Conservation (phyloP, 1,140 invertebrate species). For the Eulimnadia texana region DNA sequence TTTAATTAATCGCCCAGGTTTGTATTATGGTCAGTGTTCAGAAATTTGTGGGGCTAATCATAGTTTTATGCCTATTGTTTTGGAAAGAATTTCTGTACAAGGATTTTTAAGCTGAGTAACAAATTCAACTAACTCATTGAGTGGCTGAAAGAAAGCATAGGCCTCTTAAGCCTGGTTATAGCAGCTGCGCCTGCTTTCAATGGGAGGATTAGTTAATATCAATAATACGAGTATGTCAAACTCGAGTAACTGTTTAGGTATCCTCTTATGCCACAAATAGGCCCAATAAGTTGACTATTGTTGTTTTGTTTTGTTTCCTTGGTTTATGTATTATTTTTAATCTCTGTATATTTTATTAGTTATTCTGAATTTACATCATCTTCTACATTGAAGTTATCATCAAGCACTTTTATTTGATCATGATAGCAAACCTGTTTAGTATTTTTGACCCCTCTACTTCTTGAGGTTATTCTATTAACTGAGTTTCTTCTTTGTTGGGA, state of each 20-base stretch:
- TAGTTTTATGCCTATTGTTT: conserved; percentile 56
- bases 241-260: conserved; percentile 21
- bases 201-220: conserved; percentile 34
- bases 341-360: conserved; percentile 16
- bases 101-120: conserved; percentile 41
- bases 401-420: conserved; percentile 20
- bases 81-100: conserved; percentile 38
- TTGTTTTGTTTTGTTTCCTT: conserved; percentile 18
- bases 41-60: conserved; percentile 64
- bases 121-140: conserved; percentile 38
- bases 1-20: conserved; percentile 37
- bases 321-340: conserved; percentile 17
- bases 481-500: conserved; percentile 17
- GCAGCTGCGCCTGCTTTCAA: conserved; percentile 38
- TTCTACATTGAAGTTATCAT: conserved; percentile 19
- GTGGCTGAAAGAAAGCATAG: conserved; percentile 44
- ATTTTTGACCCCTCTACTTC: conserved; percentile 25
- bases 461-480: conserved; percentile 17
- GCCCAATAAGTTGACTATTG: conserved; percentile 20
- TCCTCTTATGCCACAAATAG: conserved; percentile 26
- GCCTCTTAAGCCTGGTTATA: conserved; percentile 37
- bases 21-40: conserved; percentile 56
- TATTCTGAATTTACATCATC: conserved; percentile 6
- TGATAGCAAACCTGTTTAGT: conserved; percentile 27
- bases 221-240: conserved; percentile 26